Base-by-base conservation (phyloP, 2,797 vertebrate species). In the Sebastes steindachneri region DNA sequence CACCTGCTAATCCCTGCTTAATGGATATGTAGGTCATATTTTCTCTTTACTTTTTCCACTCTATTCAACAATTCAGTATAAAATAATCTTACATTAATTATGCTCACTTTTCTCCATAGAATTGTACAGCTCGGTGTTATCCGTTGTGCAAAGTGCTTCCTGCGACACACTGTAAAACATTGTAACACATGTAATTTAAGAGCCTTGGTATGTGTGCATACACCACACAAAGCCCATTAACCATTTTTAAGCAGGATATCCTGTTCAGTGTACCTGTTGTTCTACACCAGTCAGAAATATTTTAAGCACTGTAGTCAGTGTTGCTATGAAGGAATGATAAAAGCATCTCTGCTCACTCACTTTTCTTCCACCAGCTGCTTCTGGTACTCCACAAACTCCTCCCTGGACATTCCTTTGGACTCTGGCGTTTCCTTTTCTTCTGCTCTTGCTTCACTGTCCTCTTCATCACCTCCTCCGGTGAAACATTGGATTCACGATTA, bases 381-480 rank as follows among this genome's bases (percentile, higher is more conserved):
- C 89, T 96, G 94, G 81, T 95, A 94, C 86, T 95, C 95, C 79
- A 96, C 95, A 58, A 95, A 95, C 92, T 96, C 96, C 83, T 96
- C 94, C 0, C 75, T 84, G 73, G 88, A 86, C 94, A 94, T 84
- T 68, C 93, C 85, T 35, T 90, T 91, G 80, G 94, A 94, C 75
- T 90, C 84, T 0, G 88, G 41, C 0, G 89, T 94, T 4, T 82
- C 93, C 79, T 95, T 95, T 3, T 86, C 93, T 0, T 92, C 92
- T 59, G 65, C 7, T 17, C 28, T 70, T 21, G 88, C 83, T 62
- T 86, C 69, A 26, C 65, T 67, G 0, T 60, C 4, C 2, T 89
- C 89, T 26, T 92, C 83, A 4, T 35, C 85, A n/a, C 58, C 82
- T 76, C 88, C 86, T 53, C 88, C 71, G 0, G 82, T 86, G 80